These are phyloP conservation scores for Bedellia somnulentella DNA, from an alignment of 2,888 invertebrate genomes.

Conservation along the genomic window DNA sequence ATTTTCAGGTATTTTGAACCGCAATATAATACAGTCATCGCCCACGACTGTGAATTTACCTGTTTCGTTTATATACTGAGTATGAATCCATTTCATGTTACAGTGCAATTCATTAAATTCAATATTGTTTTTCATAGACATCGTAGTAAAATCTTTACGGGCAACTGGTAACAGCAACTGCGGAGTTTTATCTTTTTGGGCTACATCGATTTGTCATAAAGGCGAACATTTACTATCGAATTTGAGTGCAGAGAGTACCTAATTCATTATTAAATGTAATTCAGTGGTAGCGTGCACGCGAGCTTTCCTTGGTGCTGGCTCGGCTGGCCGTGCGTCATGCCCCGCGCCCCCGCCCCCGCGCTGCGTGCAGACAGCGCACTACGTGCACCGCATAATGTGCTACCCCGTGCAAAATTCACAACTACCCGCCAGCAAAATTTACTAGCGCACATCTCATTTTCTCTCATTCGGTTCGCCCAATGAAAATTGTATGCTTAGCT, in stretches of 20 bases:
- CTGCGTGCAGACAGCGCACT: constrained; percentile 46
- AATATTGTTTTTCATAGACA: no score
- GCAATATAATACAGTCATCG: no score
- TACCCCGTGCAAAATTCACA: constrained; percentile 52
- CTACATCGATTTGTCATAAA: constrained; percentile 23
- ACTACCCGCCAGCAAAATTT: constrained; percentile 50
- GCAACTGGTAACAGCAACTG: no score
- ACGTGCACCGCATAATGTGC: constrained; percentile 57
- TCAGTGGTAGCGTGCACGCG: constrained; percentile 25
- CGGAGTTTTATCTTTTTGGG: constrained; percentile 9
- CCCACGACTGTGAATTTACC: no score
- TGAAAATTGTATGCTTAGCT: constrained; percentile 22
- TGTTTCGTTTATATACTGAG: no score
- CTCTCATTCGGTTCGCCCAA: constrained; percentile 32
- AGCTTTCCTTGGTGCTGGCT: constrained; percentile 15
- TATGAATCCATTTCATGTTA: no score
- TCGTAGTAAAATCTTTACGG: no score
- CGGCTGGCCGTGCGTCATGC: no score
- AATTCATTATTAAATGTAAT: constrained; percentile 50
- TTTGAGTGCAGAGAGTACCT: constrained; percentile 30
- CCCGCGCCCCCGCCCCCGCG: constrained; percentile 20
- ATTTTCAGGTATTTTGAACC: constrained; percentile 62
- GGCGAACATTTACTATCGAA: constrained; percentile 22
- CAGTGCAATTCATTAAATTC: no score
- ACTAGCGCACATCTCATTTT: constrained; percentile 51